Evolutionary conservation across 1,140 invertebrate species (phyloP).

Genomic region (Danaus plexippus): DNA sequence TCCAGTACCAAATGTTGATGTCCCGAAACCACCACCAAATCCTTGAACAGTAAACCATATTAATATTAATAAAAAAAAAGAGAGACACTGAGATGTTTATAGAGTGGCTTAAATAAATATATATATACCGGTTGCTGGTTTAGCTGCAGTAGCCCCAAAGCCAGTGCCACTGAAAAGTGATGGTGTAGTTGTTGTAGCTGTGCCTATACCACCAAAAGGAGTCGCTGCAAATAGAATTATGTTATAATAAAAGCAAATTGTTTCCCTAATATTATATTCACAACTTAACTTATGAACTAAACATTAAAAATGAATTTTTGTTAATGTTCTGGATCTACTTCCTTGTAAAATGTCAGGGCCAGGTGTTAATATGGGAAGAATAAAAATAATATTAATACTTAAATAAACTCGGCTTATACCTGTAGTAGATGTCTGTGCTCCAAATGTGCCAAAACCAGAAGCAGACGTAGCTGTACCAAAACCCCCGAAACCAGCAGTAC

Average conservation of each 20-base stretch:
- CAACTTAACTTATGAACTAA: no score
- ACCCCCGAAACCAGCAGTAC: constrained; percentile 72
- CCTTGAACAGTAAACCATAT: constrained; percentile 24
- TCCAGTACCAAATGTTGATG: constrained; percentile 39
- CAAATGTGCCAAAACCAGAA: constrained; percentile 74
- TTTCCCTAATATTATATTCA: no score
- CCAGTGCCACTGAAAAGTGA: constrained; percentile 66
- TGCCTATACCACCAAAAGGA: constrained; percentile 52
- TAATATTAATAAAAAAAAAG: no score
- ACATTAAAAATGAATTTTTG: no score
- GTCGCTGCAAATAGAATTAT: constrained; percentile 27
- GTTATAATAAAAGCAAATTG: no score
- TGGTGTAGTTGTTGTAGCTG: constrained; percentile 47
- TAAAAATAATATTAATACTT: no score
- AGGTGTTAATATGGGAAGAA: no score
- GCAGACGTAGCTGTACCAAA: constrained; percentile 71
- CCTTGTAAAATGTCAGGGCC: no score
- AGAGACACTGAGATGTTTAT: neutral
- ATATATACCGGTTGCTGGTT: constrained; percentile 51
- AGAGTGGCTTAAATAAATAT: constrained; percentile 14
- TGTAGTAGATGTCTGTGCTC: constrained; percentile 50
- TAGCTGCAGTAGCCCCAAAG: constrained; percentile 61
- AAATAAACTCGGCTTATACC: constrained; percentile 22
- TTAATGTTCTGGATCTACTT: no score
- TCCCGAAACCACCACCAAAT: constrained; percentile 55